These are phyloP conservation scores for Synodontis membranacea DNA, from an alignment of 2,113 vertebrate genomes.

Conservation along the genomic window DNA sequence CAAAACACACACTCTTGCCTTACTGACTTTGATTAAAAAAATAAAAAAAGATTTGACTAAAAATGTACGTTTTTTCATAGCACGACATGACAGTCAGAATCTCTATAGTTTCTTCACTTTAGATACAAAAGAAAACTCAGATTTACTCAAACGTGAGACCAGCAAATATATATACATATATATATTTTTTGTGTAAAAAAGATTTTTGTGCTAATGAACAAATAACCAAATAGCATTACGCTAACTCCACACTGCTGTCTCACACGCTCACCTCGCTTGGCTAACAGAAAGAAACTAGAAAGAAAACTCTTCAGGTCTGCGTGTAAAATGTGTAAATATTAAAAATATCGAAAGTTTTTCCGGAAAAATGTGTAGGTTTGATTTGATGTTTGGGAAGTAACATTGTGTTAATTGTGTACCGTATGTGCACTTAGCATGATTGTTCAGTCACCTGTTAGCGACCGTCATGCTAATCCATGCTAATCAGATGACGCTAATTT, in stretches of 20 bases:
- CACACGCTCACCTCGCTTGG: neutral
- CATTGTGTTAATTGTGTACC: neutral
- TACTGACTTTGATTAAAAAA: too few relatives aligned
- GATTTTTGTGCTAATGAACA: neutral
- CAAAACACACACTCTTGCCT: neutral
- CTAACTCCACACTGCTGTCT: neutral
- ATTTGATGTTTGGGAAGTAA: slow-evolving; percentile 35
- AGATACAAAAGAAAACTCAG: neutral
- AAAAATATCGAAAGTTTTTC: neutral
- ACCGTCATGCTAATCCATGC: neutral
- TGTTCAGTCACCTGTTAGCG: neutral
- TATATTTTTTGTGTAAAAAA: neutral
- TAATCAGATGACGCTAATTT: neutral
- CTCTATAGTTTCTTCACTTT: neutral
- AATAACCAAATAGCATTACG: neutral
- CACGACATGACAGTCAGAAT: too few relatives aligned
- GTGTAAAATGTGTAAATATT: neutral
- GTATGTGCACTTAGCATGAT: neutral
- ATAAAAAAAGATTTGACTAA: too few relatives aligned
- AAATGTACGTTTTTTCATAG: too few relatives aligned
- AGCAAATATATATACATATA: neutral
- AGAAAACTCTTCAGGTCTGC: neutral
- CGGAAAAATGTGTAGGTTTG: neutral
- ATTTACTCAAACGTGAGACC: neutral
- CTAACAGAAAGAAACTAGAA: too few relatives aligned